A percentile compares a stretch with the other conserved stretches of the same genome.
Evolutionary conservation across 1,140 invertebrate species (phyloP).

Genomic region (Pseudomyrmex dendroicus): DNA sequence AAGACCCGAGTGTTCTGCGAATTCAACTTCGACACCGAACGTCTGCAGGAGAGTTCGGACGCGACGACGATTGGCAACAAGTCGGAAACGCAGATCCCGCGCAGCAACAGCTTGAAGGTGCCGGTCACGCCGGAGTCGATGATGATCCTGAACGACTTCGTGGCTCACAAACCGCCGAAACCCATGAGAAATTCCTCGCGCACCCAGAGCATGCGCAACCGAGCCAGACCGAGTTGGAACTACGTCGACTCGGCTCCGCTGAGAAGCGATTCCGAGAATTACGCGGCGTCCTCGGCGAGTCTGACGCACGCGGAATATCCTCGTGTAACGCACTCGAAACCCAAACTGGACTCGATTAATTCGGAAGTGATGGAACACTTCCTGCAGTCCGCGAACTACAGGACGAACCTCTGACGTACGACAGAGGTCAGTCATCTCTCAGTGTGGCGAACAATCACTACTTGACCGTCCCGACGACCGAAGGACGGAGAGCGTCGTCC

Average conservation of each 20-base stretch:
- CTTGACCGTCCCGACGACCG: neutral
- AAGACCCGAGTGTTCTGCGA: slow-evolving; percentile 77
- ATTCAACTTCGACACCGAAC: slow-evolving; percentile 74
- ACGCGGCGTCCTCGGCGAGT: neutral
- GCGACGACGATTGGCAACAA: slow-evolving; percentile 12
- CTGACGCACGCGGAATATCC: neutral
- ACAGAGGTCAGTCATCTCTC: slow-evolving; percentile 12
- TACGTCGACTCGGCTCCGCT: slow-evolving; percentile 74
- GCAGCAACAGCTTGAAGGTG: slow-evolving; percentile 73
- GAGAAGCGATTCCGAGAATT: slow-evolving; percentile 51
- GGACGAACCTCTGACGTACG: neutral
- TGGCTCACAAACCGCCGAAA: slow-evolving; percentile 85
- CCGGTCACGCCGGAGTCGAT: slow-evolving; percentile 77
- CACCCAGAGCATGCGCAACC: slow-evolving; percentile 81
- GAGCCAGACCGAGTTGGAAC: slow-evolving; percentile 78
- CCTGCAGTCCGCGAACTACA: slow-evolving; percentile 42
- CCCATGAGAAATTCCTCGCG: slow-evolving; percentile 80
- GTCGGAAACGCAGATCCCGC: slow-evolving; percentile 44
- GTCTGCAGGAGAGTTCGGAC: slow-evolving; percentile 39
- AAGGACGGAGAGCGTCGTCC: neutral
- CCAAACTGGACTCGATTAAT: slow-evolving; percentile 18
- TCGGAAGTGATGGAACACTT: slow-evolving; percentile 56
- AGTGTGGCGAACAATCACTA: neutral
- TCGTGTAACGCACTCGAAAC: neutral
- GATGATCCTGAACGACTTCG: slow-evolving; percentile 81